A percentile compares a stretch with the other conserved stretches of the same genome.
phyloP scores from a whole-genome alignment of 2,113 vertebrate genomes.

The Terrapene triunguis region DNA sequence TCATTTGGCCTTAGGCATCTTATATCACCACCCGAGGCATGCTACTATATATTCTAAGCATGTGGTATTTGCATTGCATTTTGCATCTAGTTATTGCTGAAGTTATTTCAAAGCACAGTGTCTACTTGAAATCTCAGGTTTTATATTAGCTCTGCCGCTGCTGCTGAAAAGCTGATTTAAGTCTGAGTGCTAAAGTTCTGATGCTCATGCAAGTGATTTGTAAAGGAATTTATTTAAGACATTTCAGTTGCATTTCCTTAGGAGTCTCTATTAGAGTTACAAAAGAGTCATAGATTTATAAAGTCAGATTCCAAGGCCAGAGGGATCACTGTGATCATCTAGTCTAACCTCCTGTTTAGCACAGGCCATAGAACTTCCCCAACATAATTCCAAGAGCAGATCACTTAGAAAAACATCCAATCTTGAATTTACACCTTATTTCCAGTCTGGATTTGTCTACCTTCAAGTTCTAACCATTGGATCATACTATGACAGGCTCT shows the following conservation, averaged over 20 bases:
- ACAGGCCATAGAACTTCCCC: background rate
- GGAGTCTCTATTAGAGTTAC: background rate
- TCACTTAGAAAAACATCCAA: background rate
- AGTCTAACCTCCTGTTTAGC: background rate
- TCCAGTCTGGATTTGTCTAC: background rate
- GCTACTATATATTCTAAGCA: background rate
- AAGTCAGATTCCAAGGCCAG: background rate
- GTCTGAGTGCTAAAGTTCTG: background rate
- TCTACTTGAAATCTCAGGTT: background rate
- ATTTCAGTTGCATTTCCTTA: background rate
- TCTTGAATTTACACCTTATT: background rate
- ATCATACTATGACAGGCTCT: background rate
- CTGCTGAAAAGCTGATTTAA: slow-evolving; percentile 7
- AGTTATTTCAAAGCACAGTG: background rate
- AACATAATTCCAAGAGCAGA: background rate
- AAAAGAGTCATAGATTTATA: background rate
- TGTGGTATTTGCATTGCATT: background rate
- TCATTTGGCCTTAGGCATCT: slow-evolving; percentile 40
- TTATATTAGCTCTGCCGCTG: background rate
- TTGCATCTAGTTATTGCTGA: background rate
- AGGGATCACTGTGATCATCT: background rate
- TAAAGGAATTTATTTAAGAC: background rate
- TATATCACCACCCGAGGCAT: background rate
- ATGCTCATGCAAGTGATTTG: slow-evolving; percentile 5
- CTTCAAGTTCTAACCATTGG: background rate